Conservation (phyloP, 2,888 invertebrate species). For the Junonia oenone region DNA sequence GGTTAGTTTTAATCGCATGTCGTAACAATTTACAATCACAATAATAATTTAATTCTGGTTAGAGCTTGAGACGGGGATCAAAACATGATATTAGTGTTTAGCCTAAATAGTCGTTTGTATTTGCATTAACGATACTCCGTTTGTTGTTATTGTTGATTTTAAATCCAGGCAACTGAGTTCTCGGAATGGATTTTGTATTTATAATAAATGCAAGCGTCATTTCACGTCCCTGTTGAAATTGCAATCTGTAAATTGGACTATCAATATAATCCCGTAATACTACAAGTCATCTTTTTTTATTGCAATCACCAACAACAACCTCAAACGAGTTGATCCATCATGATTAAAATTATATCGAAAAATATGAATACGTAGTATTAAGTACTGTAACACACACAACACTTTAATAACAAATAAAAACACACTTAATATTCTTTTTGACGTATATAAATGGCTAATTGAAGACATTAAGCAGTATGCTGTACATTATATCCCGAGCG, state of each 20-base stretch:
- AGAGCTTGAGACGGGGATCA: constrained; percentile 49
- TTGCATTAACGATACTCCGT: constrained; percentile 42
- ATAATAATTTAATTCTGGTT: constrained; percentile 71
- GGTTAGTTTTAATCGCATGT: constrained; percentile 68
- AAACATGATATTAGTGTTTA: constrained; percentile 57
- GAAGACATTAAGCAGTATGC: not conserved
- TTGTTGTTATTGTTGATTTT: constrained; percentile 47
- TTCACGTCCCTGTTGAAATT: constrained; percentile 1
- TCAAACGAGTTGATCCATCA: no score
- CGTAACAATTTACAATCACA: constrained; percentile 71
- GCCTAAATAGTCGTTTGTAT: constrained; percentile 46
- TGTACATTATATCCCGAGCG: constrained; percentile 23
- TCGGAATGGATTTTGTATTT: constrained; percentile 11
- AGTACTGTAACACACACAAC: not conserved
- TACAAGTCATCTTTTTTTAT: not conserved
- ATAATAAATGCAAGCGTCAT: constrained; percentile 11
- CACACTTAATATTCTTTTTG: not conserved
- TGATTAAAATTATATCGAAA: not conserved
- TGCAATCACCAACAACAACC: not conserved
- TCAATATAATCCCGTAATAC: not conserved
- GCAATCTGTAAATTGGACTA: constrained; percentile 6
- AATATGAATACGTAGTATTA: no score
- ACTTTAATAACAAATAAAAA: not conserved
- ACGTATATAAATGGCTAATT: not conserved
- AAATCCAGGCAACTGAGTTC: constrained; percentile 31